Conservation (phyloP, 2,113 vertebrate species). For the Plotosus lineatus region DNA sequence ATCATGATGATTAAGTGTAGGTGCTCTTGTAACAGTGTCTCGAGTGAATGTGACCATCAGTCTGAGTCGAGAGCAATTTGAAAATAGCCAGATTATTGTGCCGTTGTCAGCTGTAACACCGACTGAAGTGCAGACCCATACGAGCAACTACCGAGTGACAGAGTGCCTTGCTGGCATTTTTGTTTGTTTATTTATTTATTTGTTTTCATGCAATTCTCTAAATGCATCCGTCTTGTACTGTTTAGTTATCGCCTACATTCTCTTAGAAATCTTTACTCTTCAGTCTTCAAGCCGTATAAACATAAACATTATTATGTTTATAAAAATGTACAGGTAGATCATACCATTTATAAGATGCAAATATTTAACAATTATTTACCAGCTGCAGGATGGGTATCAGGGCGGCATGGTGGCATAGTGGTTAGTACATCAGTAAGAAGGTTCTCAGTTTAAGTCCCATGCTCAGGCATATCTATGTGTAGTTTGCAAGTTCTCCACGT, state of each 20-base stretch:
- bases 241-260: neutral
- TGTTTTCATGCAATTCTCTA: neutral
- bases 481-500: too few species aligned
- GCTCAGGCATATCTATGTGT: too few species aligned
- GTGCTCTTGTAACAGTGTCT: constrained; percentile 23
- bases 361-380: too few species aligned
- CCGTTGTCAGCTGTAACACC: constrained; percentile 20
- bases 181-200: constrained; percentile 10
- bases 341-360: neutral
- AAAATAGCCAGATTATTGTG: constrained; percentile 1
- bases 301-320: neutral
- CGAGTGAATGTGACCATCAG: constrained; percentile 55
- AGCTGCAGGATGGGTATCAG: too few species aligned
- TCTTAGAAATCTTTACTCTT: neutral
- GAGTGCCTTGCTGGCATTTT: constrained; percentile 10
- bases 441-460: too few species aligned
- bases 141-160: neutral
- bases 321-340: neutral
- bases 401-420: too few species aligned
- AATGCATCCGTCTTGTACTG: neutral
- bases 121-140: neutral
- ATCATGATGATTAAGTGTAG: constrained; percentile 8
- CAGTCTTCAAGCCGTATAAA: neutral
- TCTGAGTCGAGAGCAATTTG: constrained; percentile 19
- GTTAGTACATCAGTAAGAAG: too few species aligned